Evolutionary conservation across 2,888 invertebrate species (phyloP), one percentile per base, ranked within the genome.

Genomic region (Aspidiotus destructor): DNA sequence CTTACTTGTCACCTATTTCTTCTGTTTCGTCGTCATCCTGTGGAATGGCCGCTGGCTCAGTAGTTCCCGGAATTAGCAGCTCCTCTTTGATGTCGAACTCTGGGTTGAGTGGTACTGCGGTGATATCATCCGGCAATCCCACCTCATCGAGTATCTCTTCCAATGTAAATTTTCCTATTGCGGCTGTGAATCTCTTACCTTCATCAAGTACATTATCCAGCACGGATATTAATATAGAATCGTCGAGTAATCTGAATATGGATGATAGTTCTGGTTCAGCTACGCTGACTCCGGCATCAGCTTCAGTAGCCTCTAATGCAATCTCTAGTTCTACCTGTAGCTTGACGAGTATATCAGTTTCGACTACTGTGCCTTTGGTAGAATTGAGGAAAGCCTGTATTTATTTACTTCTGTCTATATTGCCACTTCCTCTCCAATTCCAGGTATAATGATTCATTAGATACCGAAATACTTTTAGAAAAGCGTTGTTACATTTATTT

Each of bases 401-500:
- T 71, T 90, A 95, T 75, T 82, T 96, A 65, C 81, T 99, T 28
- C 79, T 96, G 72, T 97, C 97, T 1, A 85, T 98, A 78, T 82
- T 98, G 71, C 88, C 92, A 16, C 83, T 98, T 75, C 98, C 99
- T 0, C 83, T 96, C 70, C 96, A 98, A 80, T 97, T 94, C 77
- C 89, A 84, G 76, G 81, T 82, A 48, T 13, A 48, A n/a, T 48
- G 48, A 48, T 3, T 11, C 2, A 48, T 48, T 48, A 48, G 48
- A n/a, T 2, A 48, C 48, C 10, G 2, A n/a, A 48, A 11, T 48
- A 10, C 11, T 41, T 11, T 17, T 60, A 41, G 42, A 58, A 41
- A n/a, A 62, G 44, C 55, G 15, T 0, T 40, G 60, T 52, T 8
- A 53, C n/a, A 57, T 55, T 6, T 54, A 8, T 15, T 52, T 40